Evolutionary conservation across 2,888 invertebrate genomes (phyloP), one percentile per base, ranked within the genome.

Genomic region (Drosophila prostipennis): DNA sequence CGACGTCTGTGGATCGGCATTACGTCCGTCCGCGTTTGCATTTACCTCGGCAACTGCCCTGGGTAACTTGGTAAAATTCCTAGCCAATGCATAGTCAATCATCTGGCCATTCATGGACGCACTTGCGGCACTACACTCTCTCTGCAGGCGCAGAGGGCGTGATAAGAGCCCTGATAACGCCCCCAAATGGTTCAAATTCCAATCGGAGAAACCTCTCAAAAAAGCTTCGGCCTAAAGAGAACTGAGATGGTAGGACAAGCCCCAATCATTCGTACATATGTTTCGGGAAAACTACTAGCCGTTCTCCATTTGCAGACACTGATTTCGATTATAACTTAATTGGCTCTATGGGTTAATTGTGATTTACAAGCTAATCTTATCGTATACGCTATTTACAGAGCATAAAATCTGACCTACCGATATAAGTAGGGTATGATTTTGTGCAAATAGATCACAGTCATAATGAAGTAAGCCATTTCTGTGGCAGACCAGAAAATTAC

Each of bases 11-110:
- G 32, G 43, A n/a, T 48, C 13, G 64, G 23, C 16, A 64, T 63
- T 63, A 65, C 61, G 61, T 63, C 67, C 40, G 61, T 40, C 43
- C 11, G 65, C 39, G 10, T 61, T 63, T 65, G 43, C 49, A 43
- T 54, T 74, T 67, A 45, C 29, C 34, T 37, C 16, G n/a, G n/a
- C n/a, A n/a, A n/a, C n/a, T n/a, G n/a, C n/a, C n/a, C n/a, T n/a
- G 29, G 48, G 43, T 55, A 34, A 34, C 32, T 64, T 48, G 61
- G 67, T 48, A 63, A 63, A 63, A 48, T 63, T 65, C 67, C 61
- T 40, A 65, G 67, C 49, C 34, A 65, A 48, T 65, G 65, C 61
- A 65, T 19, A 48, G 61, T 26, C 46, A 55, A 55, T 55, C 36
- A 26, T 36, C 65, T 10, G 19, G 37, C 39, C 60, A 61, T 61